phyloP scores from a whole-genome alignment of 2,888 invertebrate genomes.

The Limnephilus marmoratus region DNA sequence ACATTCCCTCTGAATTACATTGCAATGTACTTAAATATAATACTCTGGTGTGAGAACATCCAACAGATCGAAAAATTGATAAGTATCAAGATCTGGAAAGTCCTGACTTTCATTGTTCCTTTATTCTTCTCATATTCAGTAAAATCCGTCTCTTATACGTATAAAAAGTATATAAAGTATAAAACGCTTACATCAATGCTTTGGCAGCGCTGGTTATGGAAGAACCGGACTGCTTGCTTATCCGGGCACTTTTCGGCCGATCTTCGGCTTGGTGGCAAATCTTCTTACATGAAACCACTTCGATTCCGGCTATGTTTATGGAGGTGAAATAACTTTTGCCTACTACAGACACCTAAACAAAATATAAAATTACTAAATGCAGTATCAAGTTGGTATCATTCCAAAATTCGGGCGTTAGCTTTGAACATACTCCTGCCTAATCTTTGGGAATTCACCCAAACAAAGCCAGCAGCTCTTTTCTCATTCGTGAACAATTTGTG shows the following conservation, averaged over 20 bases:
- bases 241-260: not conserved
- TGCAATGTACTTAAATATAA: too few species aligned
- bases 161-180: too few species aligned
- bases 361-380: not conserved
- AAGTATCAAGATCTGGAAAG: too few species aligned
- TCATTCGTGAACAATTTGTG: too few species aligned
- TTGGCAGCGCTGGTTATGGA: slow-evolving; percentile 14
- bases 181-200: not conserved
- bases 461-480: not conserved
- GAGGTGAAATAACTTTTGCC: slow-evolving; percentile 37
- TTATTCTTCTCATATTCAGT: too few species aligned
- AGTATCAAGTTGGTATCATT: not conserved
- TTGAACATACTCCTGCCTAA: not conserved
- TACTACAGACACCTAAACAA: slow-evolving; percentile 20
- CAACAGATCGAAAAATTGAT: too few species aligned
- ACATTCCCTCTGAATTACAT: too few species aligned
- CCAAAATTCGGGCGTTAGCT: not conserved
- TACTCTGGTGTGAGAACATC: too few species aligned
- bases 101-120: too few species aligned
- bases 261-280: not conserved
- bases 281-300: slow-evolving; percentile 5
- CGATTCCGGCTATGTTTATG: slow-evolving; percentile 14
- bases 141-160: too few species aligned
- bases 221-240: not conserved
- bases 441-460: not conserved